phyloP scores from a whole-genome alignment of 2,113 vertebrate genomes.

The Periophthalmodon schlosseri region DNA sequence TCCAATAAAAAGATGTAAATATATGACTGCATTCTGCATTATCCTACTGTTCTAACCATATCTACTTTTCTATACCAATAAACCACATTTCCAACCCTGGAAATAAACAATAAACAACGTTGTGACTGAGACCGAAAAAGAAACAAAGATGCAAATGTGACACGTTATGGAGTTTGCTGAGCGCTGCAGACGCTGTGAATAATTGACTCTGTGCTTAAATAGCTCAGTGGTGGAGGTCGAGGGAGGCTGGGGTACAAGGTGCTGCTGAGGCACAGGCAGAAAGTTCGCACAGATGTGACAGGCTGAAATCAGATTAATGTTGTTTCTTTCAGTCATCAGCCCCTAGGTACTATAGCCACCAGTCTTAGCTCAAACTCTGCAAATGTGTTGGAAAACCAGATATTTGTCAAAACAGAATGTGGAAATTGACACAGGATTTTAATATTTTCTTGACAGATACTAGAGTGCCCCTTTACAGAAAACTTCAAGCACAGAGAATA shows the following conservation, averaged over 20 bases:
- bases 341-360: background rate
- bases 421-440: no score
- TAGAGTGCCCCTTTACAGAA: no score
- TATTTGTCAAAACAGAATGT: background rate
- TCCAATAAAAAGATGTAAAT: background rate
- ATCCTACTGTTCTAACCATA: background rate
- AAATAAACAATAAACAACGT: background rate
- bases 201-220: conserved; percentile 61
- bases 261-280: conserved; percentile 33
- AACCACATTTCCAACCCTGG: background rate
- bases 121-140: background rate
- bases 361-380: background rate
- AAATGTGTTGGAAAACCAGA: background rate
- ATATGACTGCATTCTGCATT: background rate
- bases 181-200: conserved; percentile 61
- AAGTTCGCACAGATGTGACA: conserved; percentile 24
- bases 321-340: background rate
- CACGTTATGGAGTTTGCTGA: conserved; percentile 58
- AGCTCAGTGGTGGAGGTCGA: conserved; percentile 56
- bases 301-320: conserved; percentile 41
- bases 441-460: no score
- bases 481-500: no score
- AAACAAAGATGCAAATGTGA: conserved; percentile 20
- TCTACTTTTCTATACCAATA: background rate
- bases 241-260: conserved; percentile 33